phyloP scores from a whole-genome alignment of 92 coral and sea anemone species.

The Palythoa grandis region DNA sequence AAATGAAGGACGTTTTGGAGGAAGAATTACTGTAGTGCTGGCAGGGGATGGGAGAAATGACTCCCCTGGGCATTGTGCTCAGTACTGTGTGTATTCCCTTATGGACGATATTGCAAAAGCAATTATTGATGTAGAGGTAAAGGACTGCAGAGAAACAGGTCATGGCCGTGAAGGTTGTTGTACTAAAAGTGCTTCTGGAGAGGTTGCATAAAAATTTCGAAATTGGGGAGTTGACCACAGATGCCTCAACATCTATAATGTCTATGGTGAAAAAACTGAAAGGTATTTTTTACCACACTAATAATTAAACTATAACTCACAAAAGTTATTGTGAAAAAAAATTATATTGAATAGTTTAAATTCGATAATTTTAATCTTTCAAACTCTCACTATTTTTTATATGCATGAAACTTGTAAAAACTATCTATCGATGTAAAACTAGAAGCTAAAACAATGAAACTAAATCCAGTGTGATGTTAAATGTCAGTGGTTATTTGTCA shows the following conservation, averaged over 20 bases:
- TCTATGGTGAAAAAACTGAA: slow-evolving; percentile 20
- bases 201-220: neutral
- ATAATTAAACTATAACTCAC: neutral
- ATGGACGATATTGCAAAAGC: slow-evolving; percentile 35
- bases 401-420: slow-evolving; percentile 13
- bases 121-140: slow-evolving; percentile 37
- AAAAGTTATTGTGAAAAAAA: neutral
- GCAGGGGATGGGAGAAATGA: slow-evolving; percentile 53
- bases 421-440: neutral
- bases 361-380: neutral
- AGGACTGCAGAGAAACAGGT: slow-evolving; percentile 48
- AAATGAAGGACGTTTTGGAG: slow-evolving; percentile 25
- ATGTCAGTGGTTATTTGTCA: neutral
- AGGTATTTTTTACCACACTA: slow-evolving; percentile 12
- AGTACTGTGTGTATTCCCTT: slow-evolving; percentile 49
- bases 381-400: slow-evolving; percentile 3
- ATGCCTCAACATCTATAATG: slow-evolving; percentile 31
- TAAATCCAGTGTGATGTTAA: neutral
- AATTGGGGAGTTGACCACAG: slow-evolving; percentile 34
- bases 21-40: slow-evolving; percentile 33
- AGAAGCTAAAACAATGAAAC: neutral
- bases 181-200: slow-evolving; percentile 39
- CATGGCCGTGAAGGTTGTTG: slow-evolving; percentile 33
- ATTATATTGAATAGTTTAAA: neutral
- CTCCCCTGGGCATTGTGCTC: slow-evolving; percentile 34